Evolutionary conservation across 1,140 invertebrate species (phyloP).

Genomic region (Rhagoletis zephyria): DNA sequence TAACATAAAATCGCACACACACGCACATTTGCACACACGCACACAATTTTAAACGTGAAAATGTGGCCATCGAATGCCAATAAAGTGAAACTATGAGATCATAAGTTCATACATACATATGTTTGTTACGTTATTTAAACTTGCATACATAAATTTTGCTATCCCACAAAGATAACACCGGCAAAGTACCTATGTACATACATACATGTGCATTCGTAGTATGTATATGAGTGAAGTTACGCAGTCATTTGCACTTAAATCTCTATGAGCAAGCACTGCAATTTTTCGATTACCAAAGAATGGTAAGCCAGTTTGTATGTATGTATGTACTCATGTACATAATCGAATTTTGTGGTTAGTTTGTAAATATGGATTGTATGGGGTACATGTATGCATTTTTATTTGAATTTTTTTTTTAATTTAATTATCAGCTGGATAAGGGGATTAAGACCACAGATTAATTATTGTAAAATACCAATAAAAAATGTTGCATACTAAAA

Average conservation of each 20-base stretch:
- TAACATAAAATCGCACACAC: neutral
- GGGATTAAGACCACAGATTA: too few relatives aligned
- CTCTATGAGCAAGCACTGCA: neutral
- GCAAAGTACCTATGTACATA: neutral
- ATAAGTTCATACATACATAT: slow-evolving; percentile 36
- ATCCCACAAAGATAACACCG: slow-evolving; percentile 16
- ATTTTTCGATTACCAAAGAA: neutral
- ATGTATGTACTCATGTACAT: neutral
- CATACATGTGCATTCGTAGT: too few relatives aligned
- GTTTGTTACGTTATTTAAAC: slow-evolving; percentile 3
- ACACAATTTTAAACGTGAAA: neutral
- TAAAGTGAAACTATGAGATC: slow-evolving; percentile 27
- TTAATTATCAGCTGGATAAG: too few relatives aligned
- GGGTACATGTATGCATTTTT: too few relatives aligned
- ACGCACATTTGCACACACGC: neutral
- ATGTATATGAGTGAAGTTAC: neutral
- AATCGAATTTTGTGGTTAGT: too few relatives aligned
- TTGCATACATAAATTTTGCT: slow-evolving; percentile 38
- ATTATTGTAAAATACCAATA: too few relatives aligned
- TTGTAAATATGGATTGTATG: too few relatives aligned
- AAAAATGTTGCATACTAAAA: too few relatives aligned
- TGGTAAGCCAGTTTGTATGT: neutral
- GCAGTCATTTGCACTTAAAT: slow-evolving; percentile 4
- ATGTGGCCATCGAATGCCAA: neutral
- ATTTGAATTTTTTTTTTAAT: too few relatives aligned